Base-by-base conservation (phyloP, 2,797 vertebrate genomes). In the Peromyscus eremicus region DNA sequence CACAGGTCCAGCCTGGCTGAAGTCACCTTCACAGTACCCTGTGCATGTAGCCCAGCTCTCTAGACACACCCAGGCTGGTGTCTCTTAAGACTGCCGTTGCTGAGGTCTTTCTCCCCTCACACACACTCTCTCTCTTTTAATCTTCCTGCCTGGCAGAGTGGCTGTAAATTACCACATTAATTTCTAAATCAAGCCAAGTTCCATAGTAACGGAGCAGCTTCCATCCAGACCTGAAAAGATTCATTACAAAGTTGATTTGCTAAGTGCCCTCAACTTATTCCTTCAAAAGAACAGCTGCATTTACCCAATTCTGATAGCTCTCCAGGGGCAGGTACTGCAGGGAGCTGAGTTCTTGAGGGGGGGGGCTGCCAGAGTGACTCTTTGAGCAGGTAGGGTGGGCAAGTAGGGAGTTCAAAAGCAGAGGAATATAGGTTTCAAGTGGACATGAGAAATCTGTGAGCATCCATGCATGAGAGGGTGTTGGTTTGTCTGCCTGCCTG, bases 111-210 rank as follows among this genome's bases (percentile, higher is more conserved):
- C 60, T 95, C 57, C 19, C 34, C n/a, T 89, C 64, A 2, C 17
- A 32, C 71, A 29, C 27, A 81, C n/a, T 43, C 43, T 46, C 43
- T 52, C 40, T 93, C 79, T 91, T 92, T 96, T 96, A 95, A 97
- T 96, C 93, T 96, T 96, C 84, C 92, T 98, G 98, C 96, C 95
- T 97, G 91, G 90, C 94, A 86, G 97, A 98, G 97, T 97, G 98
- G 96, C 98, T 98, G 97, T 98, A 98, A 98, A 99, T 98, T 97
- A 97, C 96, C 92, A 93, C 98, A 97, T 98, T 98, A 98, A 98
- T 98, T 98, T 98, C 88, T 96, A 98, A 98, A 98, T 98, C 97
- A 98, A 97, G 97, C 94, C 92, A 98, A 98, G 93, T 98, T 98
- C 96, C 91, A 97, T 96, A 98, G 97, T 97, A 98, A 98, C 90